Evolutionary conservation across 2,888 invertebrate genomes (phyloP), one percentile per base, ranked within the genome.

Genomic region (Phyllotreta striolata): DNA sequence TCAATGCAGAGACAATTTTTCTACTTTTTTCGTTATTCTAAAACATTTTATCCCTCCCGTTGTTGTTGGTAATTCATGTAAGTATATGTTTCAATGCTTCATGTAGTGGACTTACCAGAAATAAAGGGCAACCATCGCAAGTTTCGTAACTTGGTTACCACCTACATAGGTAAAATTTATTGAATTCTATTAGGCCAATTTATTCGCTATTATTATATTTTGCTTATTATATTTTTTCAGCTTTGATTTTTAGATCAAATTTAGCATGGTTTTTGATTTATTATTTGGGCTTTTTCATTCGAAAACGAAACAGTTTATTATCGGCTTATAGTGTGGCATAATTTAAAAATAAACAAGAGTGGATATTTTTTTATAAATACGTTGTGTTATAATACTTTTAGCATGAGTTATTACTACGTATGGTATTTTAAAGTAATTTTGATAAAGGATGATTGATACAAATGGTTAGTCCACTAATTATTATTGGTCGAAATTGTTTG

Each of bases 81-180:
- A 52, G 75, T 79, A 78, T 81, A 79, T 81, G 78, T 81, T 75
- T 72, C 77, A 82, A 80, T 79, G 82, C 81, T 82, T 82, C 80
- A 78, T 80, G 83, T 82, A 97, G 97, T 96, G 94, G 96, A 97
- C 90, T 92, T 95, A 85, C 96, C 96, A 85, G 96, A 95, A 90
- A 93, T 96, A 87, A 96, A 95, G 87, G 96, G 96, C 84, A 95
- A 95, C 85, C 96, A 96, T 88, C 93, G 95, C 89, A 97, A 97
- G 90, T 98, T 98, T 93, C 92, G 98, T 88, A 97, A 96, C 85
- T 91, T 98, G 88, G 98, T 98, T 87, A 95, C 96, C 88, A 96
- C 96, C 87, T 96, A 96, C 84, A 95, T 98, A 95, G 98, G 98
- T 98, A 96, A 88, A 79, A 77, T 77, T 69, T 72, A 70, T 69